phyloP scores from a whole-genome alignment of 2,797 vertebrate genomes.

The Melanotaenia nigrans region DNA sequence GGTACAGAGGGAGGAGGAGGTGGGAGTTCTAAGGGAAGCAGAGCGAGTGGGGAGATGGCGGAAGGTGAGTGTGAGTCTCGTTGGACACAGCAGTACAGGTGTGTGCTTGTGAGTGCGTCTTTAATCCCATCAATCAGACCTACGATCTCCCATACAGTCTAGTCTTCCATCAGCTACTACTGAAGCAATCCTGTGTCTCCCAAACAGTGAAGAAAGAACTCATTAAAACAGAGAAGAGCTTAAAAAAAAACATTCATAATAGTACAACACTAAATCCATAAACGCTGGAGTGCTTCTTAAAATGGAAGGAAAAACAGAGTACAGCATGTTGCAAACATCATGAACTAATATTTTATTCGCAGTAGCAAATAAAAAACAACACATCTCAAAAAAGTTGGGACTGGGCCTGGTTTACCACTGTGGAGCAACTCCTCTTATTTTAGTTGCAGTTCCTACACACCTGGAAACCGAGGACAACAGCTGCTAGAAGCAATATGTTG shows the following conservation, averaged over 20 bases:
- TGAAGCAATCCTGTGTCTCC: slow-evolving; percentile 50
- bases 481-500: not conserved
- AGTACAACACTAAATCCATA: not conserved
- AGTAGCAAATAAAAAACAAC: not conserved
- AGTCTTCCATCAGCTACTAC: slow-evolving; percentile 30
- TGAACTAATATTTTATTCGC: not conserved
- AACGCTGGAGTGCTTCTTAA: not conserved
- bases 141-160: slow-evolving; percentile 57
- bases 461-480: not conserved
- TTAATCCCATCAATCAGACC: slow-evolving; percentile 57
- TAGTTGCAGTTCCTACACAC: not conserved
- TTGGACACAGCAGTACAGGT: slow-evolving; percentile 62
- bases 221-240: not conserved
- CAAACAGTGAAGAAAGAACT: slow-evolving; percentile 57
- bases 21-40: slow-evolving; percentile 88
- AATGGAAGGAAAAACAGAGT: not conserved
- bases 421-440: not conserved
- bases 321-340: not conserved
- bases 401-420: not conserved
- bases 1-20: slow-evolving; percentile 86
- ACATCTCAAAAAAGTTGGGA: no score
- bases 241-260: not conserved
- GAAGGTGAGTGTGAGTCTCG: slow-evolving; percentile 90
- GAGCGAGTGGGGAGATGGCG: slow-evolving; percentile 91
- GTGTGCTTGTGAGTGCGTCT: slow-evolving; percentile 63